Percentiles rank a stretch among this genome's conserved stretches.
phyloP scores from a whole-genome alignment of 2,797 vertebrate genomes.

The Eidolon dupreanum region DNA sequence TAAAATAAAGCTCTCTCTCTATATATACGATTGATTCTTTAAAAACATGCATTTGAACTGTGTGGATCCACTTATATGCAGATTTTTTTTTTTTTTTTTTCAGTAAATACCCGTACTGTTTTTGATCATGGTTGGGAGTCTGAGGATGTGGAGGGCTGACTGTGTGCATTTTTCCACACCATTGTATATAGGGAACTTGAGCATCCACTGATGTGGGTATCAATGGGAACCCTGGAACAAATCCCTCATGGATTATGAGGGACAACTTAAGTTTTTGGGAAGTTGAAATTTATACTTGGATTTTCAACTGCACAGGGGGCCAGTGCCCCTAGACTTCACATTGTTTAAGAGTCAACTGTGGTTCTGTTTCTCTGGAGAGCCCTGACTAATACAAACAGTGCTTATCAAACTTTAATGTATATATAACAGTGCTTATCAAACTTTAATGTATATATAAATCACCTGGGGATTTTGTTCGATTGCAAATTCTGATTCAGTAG shows the following conservation, averaged over 20 bases:
- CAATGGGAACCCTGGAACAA: not conserved
- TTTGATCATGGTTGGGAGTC: not conserved
- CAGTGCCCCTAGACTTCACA: not conserved
- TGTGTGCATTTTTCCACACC: not conserved
- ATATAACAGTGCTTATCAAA: not conserved
- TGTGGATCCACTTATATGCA: not conserved
- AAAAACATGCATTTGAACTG: not conserved
- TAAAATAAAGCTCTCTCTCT: not conserved
- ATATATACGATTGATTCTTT: not conserved
- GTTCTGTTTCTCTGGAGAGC: not conserved
- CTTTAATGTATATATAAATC: not conserved
- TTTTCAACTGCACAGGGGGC: not conserved
- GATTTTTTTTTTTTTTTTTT: not conserved
- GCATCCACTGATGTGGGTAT: not conserved
- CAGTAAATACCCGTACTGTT: not conserved
- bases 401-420: not conserved
- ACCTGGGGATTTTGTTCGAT: not conserved
- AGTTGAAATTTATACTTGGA: not conserved
- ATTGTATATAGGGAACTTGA: not conserved
- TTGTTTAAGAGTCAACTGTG: not conserved
- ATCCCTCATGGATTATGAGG: not conserved
- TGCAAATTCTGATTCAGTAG: not conserved
- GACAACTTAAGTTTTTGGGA: not conserved
- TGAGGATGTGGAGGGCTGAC: not conserved
- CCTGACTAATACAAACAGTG: not conserved